Evolutionary conservation across 2,113 vertebrate genomes (phyloP), one percentile per base, ranked within the genome.

Genomic region (Thryonomys swinderianus): DNA sequence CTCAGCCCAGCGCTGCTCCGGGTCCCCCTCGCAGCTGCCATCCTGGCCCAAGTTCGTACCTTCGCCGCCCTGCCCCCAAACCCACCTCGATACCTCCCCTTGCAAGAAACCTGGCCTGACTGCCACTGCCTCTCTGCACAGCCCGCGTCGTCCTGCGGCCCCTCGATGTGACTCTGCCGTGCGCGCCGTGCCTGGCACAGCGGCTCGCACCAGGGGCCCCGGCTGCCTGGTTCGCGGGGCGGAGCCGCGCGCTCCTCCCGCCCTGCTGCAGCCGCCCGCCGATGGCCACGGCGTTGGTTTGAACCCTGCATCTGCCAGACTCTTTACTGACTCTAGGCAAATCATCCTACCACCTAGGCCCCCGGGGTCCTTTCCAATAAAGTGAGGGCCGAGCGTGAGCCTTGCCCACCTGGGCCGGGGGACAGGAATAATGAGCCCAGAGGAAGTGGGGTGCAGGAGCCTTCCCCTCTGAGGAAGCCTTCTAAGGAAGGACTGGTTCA

Each of bases 161-260:
- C 21, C 16, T 83, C 34, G 20, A n/a, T 21, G 69, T 7, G 71
- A 42, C 40, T 3, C 45, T 21, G 20, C 0, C 1, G 13, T 30
- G 23, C 27, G 20, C 25, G 32, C 53, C 16, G 1, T 76, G 42
- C 73, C 73, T 6, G 27, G 30, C 3, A 37, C 2, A 3, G 0
- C 42, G 30, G 59, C 64, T 37, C 16, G 16, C 7, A 17, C 13
- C 23, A 3, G 23, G 45, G 51, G 25, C 37, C 27, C 0, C 6
- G 21, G 73, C 2, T 0, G 3, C 40, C 5, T 25, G n/a, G 23
- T 8, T 1, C 23, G 14, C 0, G 7, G 48, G 53, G 11, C 4
- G 40, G 67, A 9, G 7, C 40, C 12, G 0, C 8, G 3, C 1
- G 37, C 2, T 20, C 61, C 11, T 7, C 0, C 67, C 48, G 20